Evolutionary conservation across 2,113 vertebrate species (phyloP).

Genomic region (Marcusenius ussheri): DNA sequence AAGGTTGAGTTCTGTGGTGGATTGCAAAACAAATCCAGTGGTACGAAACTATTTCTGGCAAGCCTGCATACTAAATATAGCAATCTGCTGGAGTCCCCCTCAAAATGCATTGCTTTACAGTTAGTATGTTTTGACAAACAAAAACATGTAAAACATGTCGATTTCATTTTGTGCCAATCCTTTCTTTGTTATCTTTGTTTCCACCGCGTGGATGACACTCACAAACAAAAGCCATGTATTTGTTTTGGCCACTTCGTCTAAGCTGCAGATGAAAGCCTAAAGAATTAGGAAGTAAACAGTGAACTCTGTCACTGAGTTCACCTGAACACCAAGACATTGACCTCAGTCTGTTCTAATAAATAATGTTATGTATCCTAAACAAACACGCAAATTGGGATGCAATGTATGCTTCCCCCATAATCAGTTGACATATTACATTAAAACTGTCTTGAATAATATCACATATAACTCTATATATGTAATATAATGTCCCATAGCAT

Average conservation of each 20-base stretch:
- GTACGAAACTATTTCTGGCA: conserved; percentile 36
- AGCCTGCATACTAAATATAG: conserved; percentile 39
- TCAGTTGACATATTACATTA: not conserved
- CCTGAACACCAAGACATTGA: not conserved
- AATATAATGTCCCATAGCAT: not conserved
- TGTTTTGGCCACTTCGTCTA: not conserved
- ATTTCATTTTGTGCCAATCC: conserved; percentile 37
- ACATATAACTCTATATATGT: not conserved
- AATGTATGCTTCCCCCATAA: not conserved
- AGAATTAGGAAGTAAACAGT: not conserved
- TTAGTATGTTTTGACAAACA: conserved; percentile 36
- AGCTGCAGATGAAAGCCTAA: not conserved
- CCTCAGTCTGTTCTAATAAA: not conserved
- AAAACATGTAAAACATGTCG: conserved; percentile 28
- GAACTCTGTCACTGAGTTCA: not conserved
- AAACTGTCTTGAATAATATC: not conserved
- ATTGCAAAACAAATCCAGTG: conserved; percentile 30
- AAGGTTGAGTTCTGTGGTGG: conserved; percentile 10
- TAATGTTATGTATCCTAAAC: not conserved
- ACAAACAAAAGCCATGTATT: not conserved
- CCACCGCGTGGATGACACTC: not conserved
- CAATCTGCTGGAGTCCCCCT: conserved; percentile 21
- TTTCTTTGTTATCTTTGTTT: conserved; percentile 37
- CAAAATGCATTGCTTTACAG: conserved; percentile 24
- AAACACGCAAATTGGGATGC: not conserved